Evolutionary conservation across 2,113 vertebrate species (phyloP).

Genomic region (Chloebia gouldiae): DNA sequence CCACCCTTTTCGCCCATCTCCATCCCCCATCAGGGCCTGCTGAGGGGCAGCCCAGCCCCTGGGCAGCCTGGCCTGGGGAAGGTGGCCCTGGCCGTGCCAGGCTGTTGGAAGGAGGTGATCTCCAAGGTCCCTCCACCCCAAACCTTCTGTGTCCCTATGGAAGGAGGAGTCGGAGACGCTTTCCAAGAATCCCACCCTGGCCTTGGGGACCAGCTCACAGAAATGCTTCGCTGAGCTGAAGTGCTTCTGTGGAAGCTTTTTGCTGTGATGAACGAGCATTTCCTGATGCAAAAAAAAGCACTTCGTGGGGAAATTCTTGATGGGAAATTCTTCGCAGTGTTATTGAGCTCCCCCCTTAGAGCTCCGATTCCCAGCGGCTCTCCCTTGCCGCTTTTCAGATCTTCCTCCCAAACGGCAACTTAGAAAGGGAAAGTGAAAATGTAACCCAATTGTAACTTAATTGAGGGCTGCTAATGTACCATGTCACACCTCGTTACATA

Average conservation of each 20-base stretch:
- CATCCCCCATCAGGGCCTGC: neutral
- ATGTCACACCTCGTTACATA: neutral
- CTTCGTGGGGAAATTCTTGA: neutral
- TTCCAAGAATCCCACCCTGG: neutral
- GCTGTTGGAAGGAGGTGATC: no score
- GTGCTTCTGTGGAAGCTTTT: neutral
- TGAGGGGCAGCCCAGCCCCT: neutral
- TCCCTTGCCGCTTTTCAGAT: neutral
- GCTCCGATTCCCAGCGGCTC: neutral
- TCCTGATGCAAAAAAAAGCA: neutral
- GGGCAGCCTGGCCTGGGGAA: neutral
- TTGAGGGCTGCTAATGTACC: neutral
- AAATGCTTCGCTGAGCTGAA: neutral
- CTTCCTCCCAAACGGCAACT: neutral
- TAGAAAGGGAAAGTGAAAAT: neutral
- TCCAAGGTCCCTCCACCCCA: neutral
- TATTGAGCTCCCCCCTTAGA: neutral
- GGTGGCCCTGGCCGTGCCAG: no score
- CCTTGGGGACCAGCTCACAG: neutral
- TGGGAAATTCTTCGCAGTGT: neutral
- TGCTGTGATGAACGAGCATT: neutral
- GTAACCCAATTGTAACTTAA: neutral
- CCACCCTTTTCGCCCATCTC: neutral
- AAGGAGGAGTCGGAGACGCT: fast-evolving
- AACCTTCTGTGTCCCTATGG: neutral